Conservation (phyloP, 2,888 invertebrate genomes). For the Ophion ventricosus region DNA sequence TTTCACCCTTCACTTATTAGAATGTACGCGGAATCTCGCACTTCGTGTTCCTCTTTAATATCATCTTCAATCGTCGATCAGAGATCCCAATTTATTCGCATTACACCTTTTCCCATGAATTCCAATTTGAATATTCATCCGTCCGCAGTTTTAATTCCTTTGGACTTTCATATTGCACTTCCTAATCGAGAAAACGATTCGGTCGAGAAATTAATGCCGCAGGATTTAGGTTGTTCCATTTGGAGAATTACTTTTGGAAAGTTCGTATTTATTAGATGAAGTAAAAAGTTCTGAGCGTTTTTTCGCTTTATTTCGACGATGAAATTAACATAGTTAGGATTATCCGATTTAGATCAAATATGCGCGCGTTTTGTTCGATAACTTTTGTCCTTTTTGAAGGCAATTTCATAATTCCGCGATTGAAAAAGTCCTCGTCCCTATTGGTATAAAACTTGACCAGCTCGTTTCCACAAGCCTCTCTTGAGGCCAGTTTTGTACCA, state of each 20-base stretch:
- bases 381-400: too few relatives aligned
- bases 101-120: conserved; percentile 2
- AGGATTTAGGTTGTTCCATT: background rate
- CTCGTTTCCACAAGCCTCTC: too few relatives aligned
- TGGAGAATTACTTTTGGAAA: background rate
- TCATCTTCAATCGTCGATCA: background rate
- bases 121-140: background rate
- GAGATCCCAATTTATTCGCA: conserved; percentile 12
- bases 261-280: background rate
- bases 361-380: too few relatives aligned
- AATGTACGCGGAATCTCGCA: conserved; percentile 57
- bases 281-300: too few relatives aligned
- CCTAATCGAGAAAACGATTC: background rate
- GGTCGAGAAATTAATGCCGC: background rate
- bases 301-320: too few relatives aligned
- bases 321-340: too few relatives aligned
- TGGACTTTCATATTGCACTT: conserved; percentile 2
- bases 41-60: conserved; percentile 19
- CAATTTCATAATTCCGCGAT: too few relatives aligned
- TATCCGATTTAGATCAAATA: too few relatives aligned
- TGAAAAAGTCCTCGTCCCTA: too few relatives aligned
- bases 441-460: too few relatives aligned
- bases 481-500: too few relatives aligned
- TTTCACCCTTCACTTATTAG: conserved; percentile 64
- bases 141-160: background rate